A percentile compares a stretch with the other conserved stretches of the same genome.
phyloP scores from a whole-genome alignment of 2,113 vertebrate species.

The Bos javanicus region DNA sequence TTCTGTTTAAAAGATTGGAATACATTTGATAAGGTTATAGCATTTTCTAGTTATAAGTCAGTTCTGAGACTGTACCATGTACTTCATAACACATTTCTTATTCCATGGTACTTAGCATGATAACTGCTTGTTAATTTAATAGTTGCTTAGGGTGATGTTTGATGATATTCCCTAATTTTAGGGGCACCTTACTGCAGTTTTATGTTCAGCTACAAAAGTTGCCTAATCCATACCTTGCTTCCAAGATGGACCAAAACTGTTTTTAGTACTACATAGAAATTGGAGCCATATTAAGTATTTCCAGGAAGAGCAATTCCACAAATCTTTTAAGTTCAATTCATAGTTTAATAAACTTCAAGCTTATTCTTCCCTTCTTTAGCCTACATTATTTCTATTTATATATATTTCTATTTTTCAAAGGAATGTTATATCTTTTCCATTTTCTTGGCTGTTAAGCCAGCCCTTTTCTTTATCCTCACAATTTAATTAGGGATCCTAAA shows the following conservation, averaged over 20 bases:
- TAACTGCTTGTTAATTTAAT: not conserved
- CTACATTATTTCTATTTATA: not conserved
- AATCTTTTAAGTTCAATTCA: slow-evolving; percentile 10
- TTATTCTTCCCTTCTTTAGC: not conserved
- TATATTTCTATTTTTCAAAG: not conserved
- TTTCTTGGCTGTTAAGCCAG: not conserved
- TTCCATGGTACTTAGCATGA: not conserved
- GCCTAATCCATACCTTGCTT: not conserved
- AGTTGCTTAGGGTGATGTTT: not conserved
- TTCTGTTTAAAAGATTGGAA: slow-evolving; percentile 37
- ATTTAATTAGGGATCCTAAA: not conserved
- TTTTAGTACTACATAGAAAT: not conserved
- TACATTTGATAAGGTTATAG: not conserved
- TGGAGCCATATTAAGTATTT: not conserved
- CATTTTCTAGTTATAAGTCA: slow-evolving; percentile 11
- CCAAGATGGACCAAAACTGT: not conserved
- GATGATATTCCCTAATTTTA: not conserved
- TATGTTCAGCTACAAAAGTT: not conserved
- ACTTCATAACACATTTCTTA: not conserved
- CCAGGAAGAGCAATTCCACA: not conserved
- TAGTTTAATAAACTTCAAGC: not conserved
- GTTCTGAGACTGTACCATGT: not conserved
- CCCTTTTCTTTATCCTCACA: not conserved
- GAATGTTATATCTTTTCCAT: not conserved
- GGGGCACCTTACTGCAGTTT: not conserved